Base-by-base conservation (phyloP, 2,888 invertebrate genomes). In the Nebria brevicollis region DNA sequence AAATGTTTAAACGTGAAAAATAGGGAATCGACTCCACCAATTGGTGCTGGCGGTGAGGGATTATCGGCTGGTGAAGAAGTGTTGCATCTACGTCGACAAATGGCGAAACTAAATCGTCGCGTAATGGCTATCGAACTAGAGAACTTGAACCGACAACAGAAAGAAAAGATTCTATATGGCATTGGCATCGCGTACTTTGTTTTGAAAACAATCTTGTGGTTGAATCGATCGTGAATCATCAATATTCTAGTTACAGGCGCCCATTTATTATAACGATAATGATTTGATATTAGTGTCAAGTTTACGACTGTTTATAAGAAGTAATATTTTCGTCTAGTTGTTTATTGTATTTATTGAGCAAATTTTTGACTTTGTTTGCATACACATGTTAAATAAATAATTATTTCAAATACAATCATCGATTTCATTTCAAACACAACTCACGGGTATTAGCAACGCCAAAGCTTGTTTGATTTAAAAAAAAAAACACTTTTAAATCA, bases 61-160 rank as follows among this genome's bases (percentile, higher is more conserved):
- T 90, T 94, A 83, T 93, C 94, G 8, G 91, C 94, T 83, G 90
- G 92, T 66, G 96, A 96, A 89, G 97, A 97, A 89, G 91, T 96
- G 80, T 91, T 95, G 72, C 95, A 96, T 89, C 91, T 97, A 85
- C 92, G 96, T 83, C 92, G 95, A 75, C 97, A 97, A 89, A 92
- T 98, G 86, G 95, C 95, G 26, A 96, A 97, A 88, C 88, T 98
- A 83, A 96, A 96, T 88, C 93, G 97, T 74, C 93, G 97, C 25
- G 94, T 98, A 8, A 94, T 96, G 91, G 93, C 95, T 6, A 93
- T 98, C 83, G 97, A 98, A 89, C 92, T 96, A 83, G 97, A 97
- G 86, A 94, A 95, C 87, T 90, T 95, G 85, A 95, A 95, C 86
- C 92, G 96, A 82, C 93, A 95, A 86, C 96, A 97, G 87, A 93